Evolutionary conservation across 2,888 invertebrate genomes (phyloP), one percentile per base, ranked within the genome.

Genomic region (Meganola albula): DNA sequence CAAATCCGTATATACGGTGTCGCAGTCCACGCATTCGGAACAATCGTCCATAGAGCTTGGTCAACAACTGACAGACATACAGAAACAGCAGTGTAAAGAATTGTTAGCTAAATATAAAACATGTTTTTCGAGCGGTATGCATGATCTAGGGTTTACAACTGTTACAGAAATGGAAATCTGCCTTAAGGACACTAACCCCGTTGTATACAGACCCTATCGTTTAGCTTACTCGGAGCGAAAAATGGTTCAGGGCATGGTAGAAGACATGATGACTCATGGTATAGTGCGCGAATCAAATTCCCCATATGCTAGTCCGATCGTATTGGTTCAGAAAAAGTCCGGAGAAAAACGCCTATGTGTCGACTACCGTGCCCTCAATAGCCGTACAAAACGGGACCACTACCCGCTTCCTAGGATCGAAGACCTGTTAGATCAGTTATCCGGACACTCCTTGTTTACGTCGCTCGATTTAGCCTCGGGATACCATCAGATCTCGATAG

Each of bases 271-370:
- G 4, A 38, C 47, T 8, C 7, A 9, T 11, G 43, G 18, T 1
- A 50, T 58, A 4, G 31, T 53, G 4, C 7, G 36, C 1, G 48
- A 50, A 5, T 49, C 50, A 0, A 24, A 8, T 7, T 53, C 53
- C 0, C 24, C 40, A 4, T 55, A 48, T 34, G 52, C 53, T 0
- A 48, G 49, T 18, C 52, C 58, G 0, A 47, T 55, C 8, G 27
- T 27, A 3, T 8, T 27, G 10, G 27, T 27, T 4, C 8, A 27
- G 8, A 27, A 27, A 7, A 27, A 27, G 2, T 20, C 27, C n/a
- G 27, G 27, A 3, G 27, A 27, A 3, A 27, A 27, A 11, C 26
- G 26, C 2, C 10, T 26, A 1, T 26, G 26, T 18, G 34, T 50
- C 0, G 52, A 55, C 11, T 55, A 38, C 20, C 24, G 50, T 1